Percentiles rank a stretch among this genome's conserved stretches.
These are phyloP conservation scores for Aspidoscelis tigris DNA, from an alignment of 2,113 vertebrate species.

Conservation along the genomic window DNA sequence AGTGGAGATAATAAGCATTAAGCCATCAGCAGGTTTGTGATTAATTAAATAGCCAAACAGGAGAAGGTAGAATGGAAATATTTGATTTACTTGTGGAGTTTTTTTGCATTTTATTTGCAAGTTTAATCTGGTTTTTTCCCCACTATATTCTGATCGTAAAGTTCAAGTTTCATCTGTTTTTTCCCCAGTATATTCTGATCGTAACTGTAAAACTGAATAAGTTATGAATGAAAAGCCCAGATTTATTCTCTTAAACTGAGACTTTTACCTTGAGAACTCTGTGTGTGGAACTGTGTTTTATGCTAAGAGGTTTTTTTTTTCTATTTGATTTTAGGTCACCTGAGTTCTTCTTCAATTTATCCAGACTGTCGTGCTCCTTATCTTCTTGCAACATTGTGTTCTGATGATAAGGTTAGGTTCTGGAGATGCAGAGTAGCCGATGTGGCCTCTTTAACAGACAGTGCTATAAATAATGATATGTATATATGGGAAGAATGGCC, in stretches of 20 bases:
- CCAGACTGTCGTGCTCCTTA: conserved; percentile 91
- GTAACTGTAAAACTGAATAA: background rate
- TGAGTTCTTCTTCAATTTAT: conserved; percentile 94
- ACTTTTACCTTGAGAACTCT: background rate
- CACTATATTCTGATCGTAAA: background rate
- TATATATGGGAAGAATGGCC: conserved; percentile 98
- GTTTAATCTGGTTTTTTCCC: background rate
- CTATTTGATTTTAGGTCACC: conserved; percentile 82
- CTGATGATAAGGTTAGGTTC: conserved; percentile 93
- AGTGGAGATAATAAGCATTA: conserved; percentile 89
- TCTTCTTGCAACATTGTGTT: conserved; percentile 94
- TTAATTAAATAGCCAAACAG: conserved; percentile 17
- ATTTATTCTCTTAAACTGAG: no score
- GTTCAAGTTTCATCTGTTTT: background rate
- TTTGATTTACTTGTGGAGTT: background rate
- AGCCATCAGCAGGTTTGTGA: conserved; percentile 93
- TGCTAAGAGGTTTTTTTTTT: background rate
- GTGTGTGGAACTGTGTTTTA: background rate
- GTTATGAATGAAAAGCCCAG: background rate
- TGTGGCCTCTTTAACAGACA: conserved; percentile 49
- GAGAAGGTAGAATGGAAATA: background rate
- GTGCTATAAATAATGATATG: conserved; percentile 25
- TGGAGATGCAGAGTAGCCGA: conserved; percentile 85
- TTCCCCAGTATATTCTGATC: background rate
- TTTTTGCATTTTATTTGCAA: background rate